phyloP scores from a whole-genome alignment of 1,140 invertebrate species.

The Bombus terrestris region DNA sequence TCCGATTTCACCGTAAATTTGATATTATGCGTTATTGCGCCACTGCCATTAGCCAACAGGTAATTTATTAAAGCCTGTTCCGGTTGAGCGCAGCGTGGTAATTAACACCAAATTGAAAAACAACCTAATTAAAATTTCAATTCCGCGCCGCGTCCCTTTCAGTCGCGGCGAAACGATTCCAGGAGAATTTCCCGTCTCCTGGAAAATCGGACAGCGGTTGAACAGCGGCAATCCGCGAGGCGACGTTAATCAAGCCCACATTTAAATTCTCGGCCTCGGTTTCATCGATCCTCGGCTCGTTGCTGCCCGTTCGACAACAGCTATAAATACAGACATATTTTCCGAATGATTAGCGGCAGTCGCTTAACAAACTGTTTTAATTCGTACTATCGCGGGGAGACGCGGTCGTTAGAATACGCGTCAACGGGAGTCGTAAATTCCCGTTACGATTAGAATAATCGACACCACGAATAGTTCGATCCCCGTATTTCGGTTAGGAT shows the following conservation, averaged over 20 bases:
- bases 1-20: not conserved
- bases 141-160: slow-evolving; percentile 1
- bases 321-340: slow-evolving; percentile 33
- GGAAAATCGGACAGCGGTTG: slow-evolving; percentile 6
- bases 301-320: not conserved
- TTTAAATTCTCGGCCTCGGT: slow-evolving; percentile 22
- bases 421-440: too few relatives aligned
- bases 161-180: not conserved
- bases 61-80: slow-evolving; percentile 2
- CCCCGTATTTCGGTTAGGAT: too few relatives aligned
- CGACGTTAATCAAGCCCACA: slow-evolving; percentile 11
- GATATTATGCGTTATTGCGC: not conserved
- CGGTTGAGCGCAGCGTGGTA: not conserved
- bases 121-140: slow-evolving; percentile 34
- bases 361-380: too few relatives aligned
- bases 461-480: too few relatives aligned
- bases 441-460: too few relatives aligned
- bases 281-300: slow-evolving; percentile 4
- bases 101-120: slow-evolving; percentile 22
- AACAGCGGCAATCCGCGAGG: not conserved
- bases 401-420: too few relatives aligned
- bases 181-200: not conserved
- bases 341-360: slow-evolving; percentile 32
- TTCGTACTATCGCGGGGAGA: too few relatives aligned
- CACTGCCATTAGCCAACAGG: too few relatives aligned